A percentile compares a stretch with the other conserved stretches of the same genome.
Conservation (phyloP, 2,797 vertebrate genomes). For the Rhinoraja longicauda region DNA sequence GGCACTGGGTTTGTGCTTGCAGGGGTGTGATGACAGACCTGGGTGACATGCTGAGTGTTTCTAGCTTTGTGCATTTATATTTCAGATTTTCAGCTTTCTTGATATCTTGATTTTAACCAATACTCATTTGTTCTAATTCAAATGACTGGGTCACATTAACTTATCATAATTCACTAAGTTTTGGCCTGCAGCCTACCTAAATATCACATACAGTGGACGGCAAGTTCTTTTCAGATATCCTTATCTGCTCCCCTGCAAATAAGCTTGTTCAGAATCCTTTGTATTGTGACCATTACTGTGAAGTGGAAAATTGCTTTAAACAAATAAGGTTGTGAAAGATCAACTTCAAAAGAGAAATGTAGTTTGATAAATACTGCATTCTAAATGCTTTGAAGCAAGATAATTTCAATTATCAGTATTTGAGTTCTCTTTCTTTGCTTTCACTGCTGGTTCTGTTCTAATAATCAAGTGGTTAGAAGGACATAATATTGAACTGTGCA, state of each 20-base stretch:
- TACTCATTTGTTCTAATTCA: conserved; percentile 11
- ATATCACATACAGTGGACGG: conserved; percentile 2
- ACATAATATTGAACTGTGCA: neutral
- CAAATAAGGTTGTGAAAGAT: neutral
- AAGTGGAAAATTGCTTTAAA: conserved; percentile 23
- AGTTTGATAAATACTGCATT: neutral
- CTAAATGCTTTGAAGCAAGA: neutral
- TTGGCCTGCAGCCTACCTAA: conserved; percentile 6
- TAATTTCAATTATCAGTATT: neutral
- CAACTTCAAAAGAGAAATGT: conserved; percentile 23
- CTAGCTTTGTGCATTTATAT: too few relatives aligned
- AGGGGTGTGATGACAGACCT: too few relatives aligned
- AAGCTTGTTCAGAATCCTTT: conserved; percentile 12
- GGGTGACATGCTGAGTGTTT: too few relatives aligned
- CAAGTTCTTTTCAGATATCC: conserved; percentile 26
- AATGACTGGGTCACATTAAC: neutral
- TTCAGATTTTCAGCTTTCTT: too few relatives aligned
- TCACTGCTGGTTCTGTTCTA: conserved; percentile 5
- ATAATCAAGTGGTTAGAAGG: neutral
- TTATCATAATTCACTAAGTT: neutral
- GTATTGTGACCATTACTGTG: neutral
- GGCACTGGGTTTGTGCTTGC: too few relatives aligned
- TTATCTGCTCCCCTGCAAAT: conserved; percentile 7
- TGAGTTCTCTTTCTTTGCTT: conserved; percentile 10
- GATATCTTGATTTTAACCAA: neutral